A percentile compares a stretch with the other conserved stretches of the same genome.
These are phyloP conservation scores for Argopecten irradians DNA, from an alignment of 1,140 invertebrate species.

Conservation along the genomic window DNA sequence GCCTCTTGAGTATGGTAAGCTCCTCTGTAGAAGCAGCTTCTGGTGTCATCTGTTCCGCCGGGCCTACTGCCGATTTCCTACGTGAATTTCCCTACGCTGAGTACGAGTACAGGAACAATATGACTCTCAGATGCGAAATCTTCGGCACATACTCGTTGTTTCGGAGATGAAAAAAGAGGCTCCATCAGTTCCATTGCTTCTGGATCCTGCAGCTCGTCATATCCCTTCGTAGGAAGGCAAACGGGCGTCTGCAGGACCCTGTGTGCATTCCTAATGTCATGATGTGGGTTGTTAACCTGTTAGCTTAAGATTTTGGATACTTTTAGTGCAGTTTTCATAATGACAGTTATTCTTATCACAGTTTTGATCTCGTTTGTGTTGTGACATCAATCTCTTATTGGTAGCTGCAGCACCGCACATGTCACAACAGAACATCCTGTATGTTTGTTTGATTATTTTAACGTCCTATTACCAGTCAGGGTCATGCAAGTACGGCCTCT, in stretches of 20 bases:
- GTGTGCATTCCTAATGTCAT: background rate
- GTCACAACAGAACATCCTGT: background rate
- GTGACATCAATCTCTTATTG: background rate
- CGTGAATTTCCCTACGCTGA: too few species aligned
- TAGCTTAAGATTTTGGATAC: background rate
- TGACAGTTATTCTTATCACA: background rate
- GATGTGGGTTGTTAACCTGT: background rate
- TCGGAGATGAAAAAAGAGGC: background rate
- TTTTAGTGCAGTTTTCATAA: background rate
- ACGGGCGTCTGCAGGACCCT: background rate
- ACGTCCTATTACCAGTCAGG: too few species aligned
- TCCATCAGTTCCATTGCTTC: background rate
- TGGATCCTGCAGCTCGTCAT: background rate
- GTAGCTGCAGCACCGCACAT: background rate
- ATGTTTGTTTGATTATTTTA: too few species aligned
- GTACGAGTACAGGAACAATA: too few species aligned
- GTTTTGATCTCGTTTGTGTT: background rate
- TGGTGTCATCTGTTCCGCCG: background rate
- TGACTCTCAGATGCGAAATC: too few species aligned
- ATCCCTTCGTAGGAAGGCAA: background rate
- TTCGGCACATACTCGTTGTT: too few species aligned
- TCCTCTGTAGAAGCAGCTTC: background rate
- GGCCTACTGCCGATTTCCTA: too few species aligned
- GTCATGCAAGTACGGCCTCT: too few species aligned
- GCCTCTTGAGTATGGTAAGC: background rate